A percentile compares a stretch with the other conserved stretches of the same genome.
Evolutionary conservation across 2,113 vertebrate species (phyloP).

Genomic region (Sinocyclocheilus anshuiensis): DNA sequence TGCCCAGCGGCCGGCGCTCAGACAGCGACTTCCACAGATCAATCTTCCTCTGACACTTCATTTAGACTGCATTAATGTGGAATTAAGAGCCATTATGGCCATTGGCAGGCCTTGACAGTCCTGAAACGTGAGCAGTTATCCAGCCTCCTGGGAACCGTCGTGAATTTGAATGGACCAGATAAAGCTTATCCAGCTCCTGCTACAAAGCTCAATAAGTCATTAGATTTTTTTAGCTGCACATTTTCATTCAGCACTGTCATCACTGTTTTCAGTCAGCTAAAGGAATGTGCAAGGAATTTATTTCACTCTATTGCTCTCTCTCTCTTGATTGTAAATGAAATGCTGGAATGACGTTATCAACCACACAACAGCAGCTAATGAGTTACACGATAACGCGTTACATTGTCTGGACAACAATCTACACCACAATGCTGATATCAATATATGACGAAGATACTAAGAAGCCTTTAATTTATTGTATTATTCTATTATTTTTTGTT

Average conservation of each 20-base stretch:
- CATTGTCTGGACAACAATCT: background rate
- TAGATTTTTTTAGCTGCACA: constrained; percentile 59
- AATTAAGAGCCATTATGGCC: constrained; percentile 88
- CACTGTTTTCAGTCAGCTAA: constrained; percentile 77
- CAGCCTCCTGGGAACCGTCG: constrained; percentile 70
- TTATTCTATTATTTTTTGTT: too few relatives aligned
- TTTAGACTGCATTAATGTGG: constrained; percentile 95
- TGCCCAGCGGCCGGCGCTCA: constrained; percentile 73
- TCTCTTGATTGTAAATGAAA: background rate
- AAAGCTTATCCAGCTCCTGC: constrained; percentile 74
- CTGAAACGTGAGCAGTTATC: constrained; percentile 74
- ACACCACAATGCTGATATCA: background rate
- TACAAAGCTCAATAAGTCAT: constrained; percentile 75
- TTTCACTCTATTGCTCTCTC: constrained; percentile 49
- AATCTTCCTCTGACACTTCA: constrained; percentile 93
- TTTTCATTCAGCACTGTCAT: constrained; percentile 71
- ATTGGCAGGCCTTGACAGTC: constrained; percentile 82
- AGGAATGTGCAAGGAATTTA: constrained; percentile 69
- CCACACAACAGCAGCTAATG: constrained; percentile 36
- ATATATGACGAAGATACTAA: background rate
- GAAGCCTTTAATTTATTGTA: background rate
- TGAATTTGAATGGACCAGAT: constrained; percentile 81
- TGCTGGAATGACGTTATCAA: constrained; percentile 62
- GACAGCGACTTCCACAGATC: constrained; percentile 84
- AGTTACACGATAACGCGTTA: constrained; percentile 12